Conservation (phyloP, 2,888 invertebrate genomes). For the Lycaena phlaeas region DNA sequence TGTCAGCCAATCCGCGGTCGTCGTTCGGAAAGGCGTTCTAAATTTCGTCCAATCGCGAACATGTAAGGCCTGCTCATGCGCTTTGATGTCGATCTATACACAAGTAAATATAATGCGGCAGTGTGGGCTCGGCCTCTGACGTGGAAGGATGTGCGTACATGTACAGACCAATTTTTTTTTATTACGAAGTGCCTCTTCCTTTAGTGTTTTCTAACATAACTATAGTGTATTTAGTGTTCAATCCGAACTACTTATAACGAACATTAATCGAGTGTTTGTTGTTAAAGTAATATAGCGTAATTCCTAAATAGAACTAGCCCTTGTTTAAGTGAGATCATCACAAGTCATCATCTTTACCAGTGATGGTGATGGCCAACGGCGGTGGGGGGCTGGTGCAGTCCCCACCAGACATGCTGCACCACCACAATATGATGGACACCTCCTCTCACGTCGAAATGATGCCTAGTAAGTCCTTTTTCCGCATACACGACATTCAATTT, state of each 20-base stretch:
- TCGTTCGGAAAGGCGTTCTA: conserved; percentile 54
- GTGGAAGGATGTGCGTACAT: conserved; percentile 41
- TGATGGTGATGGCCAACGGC: conserved; percentile 69
- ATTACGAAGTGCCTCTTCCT: conserved; percentile 60
- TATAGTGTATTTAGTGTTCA: conserved; percentile 41
- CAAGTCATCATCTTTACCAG: conserved; percentile 28
- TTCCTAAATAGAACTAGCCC: not conserved
- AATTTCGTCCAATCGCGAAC: conserved; percentile 39
- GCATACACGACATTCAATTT: not conserved
- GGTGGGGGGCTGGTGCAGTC: conserved; percentile 70
- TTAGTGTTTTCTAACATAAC: conserved; percentile 30
- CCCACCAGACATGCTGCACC: conserved; percentile 69
- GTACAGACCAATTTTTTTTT: conserved; percentile 34
- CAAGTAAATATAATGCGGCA: conserved; percentile 66
- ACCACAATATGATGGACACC: conserved; percentile 65
- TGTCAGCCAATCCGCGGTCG: conserved; percentile 35
- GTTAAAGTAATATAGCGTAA: not conserved
- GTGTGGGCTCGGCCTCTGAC: conserved; percentile 63
- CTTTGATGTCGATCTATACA: conserved; percentile 64
- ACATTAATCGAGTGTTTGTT: not conserved
- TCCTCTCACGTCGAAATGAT: conserved; percentile 67
- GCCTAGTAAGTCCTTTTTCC: conserved; percentile 53
- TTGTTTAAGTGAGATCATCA: conserved; percentile 6
- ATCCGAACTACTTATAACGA: conserved; percentile 10
- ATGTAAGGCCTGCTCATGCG: conserved; percentile 54